Conservation (phyloP, 2,888 invertebrate genomes). For the Mycalesis mineus region DNA sequence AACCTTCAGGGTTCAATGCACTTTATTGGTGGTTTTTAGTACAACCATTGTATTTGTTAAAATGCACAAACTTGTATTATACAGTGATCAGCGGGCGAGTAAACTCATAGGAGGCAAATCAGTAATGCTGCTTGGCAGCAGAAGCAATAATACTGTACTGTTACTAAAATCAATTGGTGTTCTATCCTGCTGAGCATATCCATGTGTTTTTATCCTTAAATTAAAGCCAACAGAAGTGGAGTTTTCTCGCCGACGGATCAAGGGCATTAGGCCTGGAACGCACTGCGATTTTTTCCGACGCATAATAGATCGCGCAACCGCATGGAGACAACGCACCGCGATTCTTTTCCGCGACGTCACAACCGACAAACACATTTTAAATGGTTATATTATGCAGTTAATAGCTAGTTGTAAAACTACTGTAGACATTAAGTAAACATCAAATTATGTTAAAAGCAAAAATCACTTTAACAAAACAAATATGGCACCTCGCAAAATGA, state of each 20-base stretch:
- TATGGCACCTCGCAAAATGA: too few species aligned
- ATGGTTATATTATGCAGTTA: background rate
- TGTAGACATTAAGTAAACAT: too few species aligned
- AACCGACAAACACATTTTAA: background rate
- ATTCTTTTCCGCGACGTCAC: constrained; percentile 12
- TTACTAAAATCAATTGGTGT: too few species aligned
- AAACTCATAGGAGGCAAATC: too few species aligned
- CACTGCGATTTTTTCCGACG: constrained; percentile 15
- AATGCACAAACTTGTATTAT: background rate
- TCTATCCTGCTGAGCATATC: too few species aligned
- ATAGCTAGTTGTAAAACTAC: background rate
- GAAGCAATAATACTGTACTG: too few species aligned
- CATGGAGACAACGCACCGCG: constrained; percentile 12
- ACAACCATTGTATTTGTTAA: background rate
- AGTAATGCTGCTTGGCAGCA: too few species aligned
- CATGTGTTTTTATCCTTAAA: too few species aligned
- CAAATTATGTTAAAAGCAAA: too few species aligned
- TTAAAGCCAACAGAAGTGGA: background rate
- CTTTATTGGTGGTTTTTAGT: too few species aligned
- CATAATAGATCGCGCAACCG: constrained; percentile 10
- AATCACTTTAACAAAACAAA: too few species aligned
- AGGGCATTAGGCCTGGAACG: constrained; percentile 11
- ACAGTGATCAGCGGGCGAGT: background rate
- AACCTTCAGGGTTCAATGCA: too few species aligned
- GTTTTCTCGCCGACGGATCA: constrained; percentile 1